These are phyloP conservation scores for Rhamnusium bicolor DNA, from an alignment of 2,888 invertebrate species.

Conservation along the genomic window DNA sequence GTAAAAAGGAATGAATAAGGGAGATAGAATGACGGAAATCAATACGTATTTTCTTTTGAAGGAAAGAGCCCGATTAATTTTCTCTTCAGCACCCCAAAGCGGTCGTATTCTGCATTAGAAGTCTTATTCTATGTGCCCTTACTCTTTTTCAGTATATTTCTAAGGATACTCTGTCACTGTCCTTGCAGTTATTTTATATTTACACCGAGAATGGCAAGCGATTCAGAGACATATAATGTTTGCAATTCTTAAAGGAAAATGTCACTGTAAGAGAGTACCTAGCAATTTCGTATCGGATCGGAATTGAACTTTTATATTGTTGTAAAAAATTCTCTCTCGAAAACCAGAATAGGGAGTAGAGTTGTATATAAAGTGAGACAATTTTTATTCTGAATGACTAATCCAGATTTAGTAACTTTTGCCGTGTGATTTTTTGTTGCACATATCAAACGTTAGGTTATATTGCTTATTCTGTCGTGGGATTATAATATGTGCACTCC, in stretches of 20 bases:
- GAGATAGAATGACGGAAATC: conserved; percentile 20
- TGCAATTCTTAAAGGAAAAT: no score
- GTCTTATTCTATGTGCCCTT: conserved; percentile 19
- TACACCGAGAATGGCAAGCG: not conserved
- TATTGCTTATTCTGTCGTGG: no score
- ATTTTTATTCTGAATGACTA: no score
- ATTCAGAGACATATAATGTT: not conserved
- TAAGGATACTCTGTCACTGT: conserved; percentile 22
- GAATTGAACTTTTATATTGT: no score
- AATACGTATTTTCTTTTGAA: conserved; percentile 28
- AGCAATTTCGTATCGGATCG: no score
- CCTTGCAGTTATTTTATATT: not conserved
- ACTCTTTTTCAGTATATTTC: conserved; percentile 21
- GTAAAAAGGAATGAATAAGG: not conserved
- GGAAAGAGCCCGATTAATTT: conserved; percentile 27
- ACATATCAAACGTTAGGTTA: no score
- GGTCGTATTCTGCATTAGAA: conserved; percentile 21
- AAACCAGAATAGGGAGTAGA: no score
- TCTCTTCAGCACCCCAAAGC: not conserved
- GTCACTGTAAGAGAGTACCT: not conserved
- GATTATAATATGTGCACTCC: no score
- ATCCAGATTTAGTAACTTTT: no score
- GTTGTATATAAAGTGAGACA: no score
- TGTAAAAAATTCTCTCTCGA: no score
- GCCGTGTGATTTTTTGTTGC: no score